Evolutionary conservation across 2,113 vertebrate species (phyloP), one percentile per base, ranked within the genome.

Genomic region (Aleadryas rufinucha): DNA sequence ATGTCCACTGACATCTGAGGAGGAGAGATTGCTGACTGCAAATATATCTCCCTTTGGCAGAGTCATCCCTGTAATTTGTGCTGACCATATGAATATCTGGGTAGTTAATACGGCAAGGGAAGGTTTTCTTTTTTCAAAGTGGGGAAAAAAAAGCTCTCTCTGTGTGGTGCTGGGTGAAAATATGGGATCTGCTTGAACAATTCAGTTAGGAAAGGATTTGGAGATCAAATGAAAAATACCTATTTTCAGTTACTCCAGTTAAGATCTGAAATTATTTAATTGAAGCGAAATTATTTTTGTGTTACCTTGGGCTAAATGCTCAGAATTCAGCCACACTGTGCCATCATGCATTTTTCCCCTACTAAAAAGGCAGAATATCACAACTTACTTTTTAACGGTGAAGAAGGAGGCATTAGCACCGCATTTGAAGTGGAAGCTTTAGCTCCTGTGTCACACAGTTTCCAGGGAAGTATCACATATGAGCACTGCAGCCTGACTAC

Each of bases 11-110:
- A 88, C 90, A 91, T 91, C 82, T 92, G 71, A 95, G 61, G 37
- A 61, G 50, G 41, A 80, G 35, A 94, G 79, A 90, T 9, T 93
- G 79, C 85, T 96, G 92, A 87, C 92, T 88, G 56, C 54, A 96
- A 83, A 88, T 37, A 11, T 22, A 56, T 63, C 56, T 87, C 47
- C 19, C 22, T 90, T 74, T 63, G 39, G 50, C 90, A 93, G 70
- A 94, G 50, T 61, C 70, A 59, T 83, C 42, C 50, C 54, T 74
- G 71, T 41, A 83, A 90, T 86, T 95, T 88, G 68, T 88, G 90
- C 92, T 90, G 93, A 91, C 75, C 2, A 1, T 49, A 74, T 84
- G 82, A 92, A 93, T 92, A 88, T 54, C 33, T 60, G 39, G 63
- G 44, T 47, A 53, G 77, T 50, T 72, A 75, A 94, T 57, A 65